Evolutionary conservation across 2,797 vertebrate species (phyloP).

Genomic region (Paedocypris micromegethes): DNA sequence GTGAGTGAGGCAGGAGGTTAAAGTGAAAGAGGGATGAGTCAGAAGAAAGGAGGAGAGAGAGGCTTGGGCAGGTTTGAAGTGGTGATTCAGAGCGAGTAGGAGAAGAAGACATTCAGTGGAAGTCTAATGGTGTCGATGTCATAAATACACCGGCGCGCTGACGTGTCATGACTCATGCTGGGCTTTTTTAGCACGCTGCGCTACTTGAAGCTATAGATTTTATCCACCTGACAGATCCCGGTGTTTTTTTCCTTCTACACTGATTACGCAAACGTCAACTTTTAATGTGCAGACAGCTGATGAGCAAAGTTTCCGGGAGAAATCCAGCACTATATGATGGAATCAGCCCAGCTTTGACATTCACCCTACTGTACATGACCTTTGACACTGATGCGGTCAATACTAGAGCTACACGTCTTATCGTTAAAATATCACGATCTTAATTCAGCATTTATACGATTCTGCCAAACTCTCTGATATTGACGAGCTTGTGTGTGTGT

Average conservation of each 20-base stretch:
- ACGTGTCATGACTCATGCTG: conserved; percentile 11
- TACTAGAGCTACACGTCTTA: too few species aligned
- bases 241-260: not conserved
- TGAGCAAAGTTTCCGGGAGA: too few species aligned
- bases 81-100: conserved; percentile 41
- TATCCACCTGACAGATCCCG: too few species aligned
- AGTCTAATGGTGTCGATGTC: conserved; percentile 32
- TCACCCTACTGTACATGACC: too few species aligned
- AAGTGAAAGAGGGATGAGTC: conserved; percentile 24
- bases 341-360: too few species aligned
- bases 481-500: too few species aligned
- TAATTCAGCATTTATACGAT: too few species aligned
- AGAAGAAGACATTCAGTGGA: not conserved
- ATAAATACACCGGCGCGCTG: conserved; percentile 9
- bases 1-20: conserved; percentile 17
- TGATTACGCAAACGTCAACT: not conserved
- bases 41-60: conserved; percentile 23
- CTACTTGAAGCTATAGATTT: conserved; percentile 1
- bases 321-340: too few species aligned
- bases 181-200: not conserved
- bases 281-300: too few species aligned
- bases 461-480: too few species aligned
- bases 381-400: too few species aligned
- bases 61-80: conserved; percentile 27
- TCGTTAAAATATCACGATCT: too few species aligned